Evolutionary conservation across 2,113 vertebrate species (phyloP).

Genomic region (Emydura subglobosa): DNA sequence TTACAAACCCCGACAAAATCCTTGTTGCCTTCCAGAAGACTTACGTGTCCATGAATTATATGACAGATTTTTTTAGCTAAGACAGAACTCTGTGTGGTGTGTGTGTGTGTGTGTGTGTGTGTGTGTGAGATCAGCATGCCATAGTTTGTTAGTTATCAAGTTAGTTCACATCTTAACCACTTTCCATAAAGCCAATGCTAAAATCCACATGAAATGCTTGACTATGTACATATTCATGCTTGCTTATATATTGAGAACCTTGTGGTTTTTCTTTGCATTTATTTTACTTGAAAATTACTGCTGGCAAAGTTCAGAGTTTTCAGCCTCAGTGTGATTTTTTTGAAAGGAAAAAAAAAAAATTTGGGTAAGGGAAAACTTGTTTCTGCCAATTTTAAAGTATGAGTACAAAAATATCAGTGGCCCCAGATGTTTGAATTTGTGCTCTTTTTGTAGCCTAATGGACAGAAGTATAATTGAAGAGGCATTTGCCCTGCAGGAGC

Average conservation of each 20-base stretch:
- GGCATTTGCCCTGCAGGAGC: slow-evolving; percentile 38
- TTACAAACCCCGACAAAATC: not conserved
- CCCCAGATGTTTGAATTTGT: slow-evolving; percentile 19
- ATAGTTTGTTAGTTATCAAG: not conserved
- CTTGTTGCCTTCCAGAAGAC: not conserved
- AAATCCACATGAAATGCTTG: not conserved
- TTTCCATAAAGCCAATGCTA: not conserved
- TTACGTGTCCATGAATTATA: not conserved
- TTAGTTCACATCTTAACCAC: not conserved
- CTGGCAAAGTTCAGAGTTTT: not conserved
- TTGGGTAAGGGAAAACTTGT: not conserved
- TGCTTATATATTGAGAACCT: not conserved
- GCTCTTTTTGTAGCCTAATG: slow-evolving; percentile 31
- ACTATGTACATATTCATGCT: not conserved
- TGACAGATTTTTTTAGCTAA: not conserved
- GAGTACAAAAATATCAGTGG: not conserved
- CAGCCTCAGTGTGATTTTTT: not conserved
- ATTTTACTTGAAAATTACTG: not conserved
- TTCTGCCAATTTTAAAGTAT: not conserved
- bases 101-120: not conserved
- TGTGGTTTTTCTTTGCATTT: not conserved
- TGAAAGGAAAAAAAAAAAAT: not conserved
- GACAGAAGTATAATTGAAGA: slow-evolving; percentile 39
- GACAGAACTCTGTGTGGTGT: not conserved
- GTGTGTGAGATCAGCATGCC: too few species aligned